Conservation (phyloP, 2,888 invertebrate species). For the Lasioglossum malachurum region DNA sequence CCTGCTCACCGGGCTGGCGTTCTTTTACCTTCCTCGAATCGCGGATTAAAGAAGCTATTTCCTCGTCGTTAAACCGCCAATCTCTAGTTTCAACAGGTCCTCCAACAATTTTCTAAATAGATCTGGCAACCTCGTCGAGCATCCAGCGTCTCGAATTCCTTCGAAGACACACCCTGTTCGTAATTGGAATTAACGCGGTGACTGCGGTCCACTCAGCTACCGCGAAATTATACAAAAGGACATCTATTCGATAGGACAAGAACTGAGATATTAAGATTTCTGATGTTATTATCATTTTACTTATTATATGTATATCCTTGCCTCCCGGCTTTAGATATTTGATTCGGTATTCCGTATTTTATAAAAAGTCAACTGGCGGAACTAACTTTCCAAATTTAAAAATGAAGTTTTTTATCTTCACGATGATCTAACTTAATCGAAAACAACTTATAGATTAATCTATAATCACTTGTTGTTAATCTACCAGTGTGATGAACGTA, state of each 20-base stretch:
- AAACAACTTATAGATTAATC: too few species aligned
- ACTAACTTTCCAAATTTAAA: too few species aligned
- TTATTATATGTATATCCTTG: background rate
- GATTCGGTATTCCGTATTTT: too few species aligned
- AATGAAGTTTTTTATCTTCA: too few species aligned
- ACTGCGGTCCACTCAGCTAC: background rate
- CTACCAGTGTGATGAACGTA: background rate
- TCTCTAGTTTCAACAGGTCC: conserved; percentile 23
- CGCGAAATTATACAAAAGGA: background rate
- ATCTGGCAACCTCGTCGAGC: background rate
- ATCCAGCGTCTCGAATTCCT: background rate
- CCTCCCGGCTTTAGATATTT: background rate
- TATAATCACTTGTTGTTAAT: too few species aligned
- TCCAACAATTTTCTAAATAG: conserved; percentile 9
- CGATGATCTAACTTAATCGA: too few species aligned
- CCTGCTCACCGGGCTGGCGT: background rate
- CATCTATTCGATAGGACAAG: background rate
- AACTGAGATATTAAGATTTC: background rate
- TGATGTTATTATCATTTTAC: background rate
- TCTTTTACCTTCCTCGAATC: conserved; percentile 17
- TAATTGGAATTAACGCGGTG: background rate
- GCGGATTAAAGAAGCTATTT: background rate
- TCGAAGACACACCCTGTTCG: background rate
- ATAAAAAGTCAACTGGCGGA: too few species aligned
- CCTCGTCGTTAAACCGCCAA: conserved; percentile 17